These are phyloP conservation scores for Lysandra coridon DNA, from an alignment of 2,888 invertebrate species.

Conservation along the genomic window DNA sequence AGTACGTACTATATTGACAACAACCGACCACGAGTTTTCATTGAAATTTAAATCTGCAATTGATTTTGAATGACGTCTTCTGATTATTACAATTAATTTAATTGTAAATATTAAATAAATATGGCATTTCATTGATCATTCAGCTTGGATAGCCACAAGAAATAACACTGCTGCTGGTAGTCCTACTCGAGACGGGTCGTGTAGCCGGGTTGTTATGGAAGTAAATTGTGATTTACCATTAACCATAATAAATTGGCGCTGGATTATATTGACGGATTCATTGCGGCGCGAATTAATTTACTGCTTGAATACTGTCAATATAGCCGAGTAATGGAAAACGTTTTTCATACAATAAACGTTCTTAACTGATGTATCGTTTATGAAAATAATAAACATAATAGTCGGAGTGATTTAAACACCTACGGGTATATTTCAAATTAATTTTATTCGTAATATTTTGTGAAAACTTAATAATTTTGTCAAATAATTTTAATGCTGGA, in stretches of 20 bases:
- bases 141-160: too few species aligned
- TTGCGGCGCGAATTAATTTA: slow-evolving; percentile 33
- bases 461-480: not conserved
- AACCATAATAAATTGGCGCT: slow-evolving; percentile 33
- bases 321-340: slow-evolving; percentile 7
- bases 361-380: not conserved
- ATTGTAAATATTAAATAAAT: too few species aligned
- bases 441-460: not conserved
- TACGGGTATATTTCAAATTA: not conserved
- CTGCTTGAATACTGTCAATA: slow-evolving; percentile 17
- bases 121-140: not conserved
- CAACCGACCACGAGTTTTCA: too few species aligned
- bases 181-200: not conserved
- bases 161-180: not conserved
- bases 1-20: too few species aligned
- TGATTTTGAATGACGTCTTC: too few species aligned
- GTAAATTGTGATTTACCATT: slow-evolving; percentile 32
- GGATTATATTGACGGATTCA: slow-evolving; percentile 34
- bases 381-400: not conserved
- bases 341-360: slow-evolving; percentile 15
- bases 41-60: too few species aligned
- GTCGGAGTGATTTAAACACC: not conserved
- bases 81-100: too few species aligned
- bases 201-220: not conserved
- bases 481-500: not conserved